phyloP scores from a whole-genome alignment of 2,113 vertebrate genomes.

The Scomber scombrus region DNA sequence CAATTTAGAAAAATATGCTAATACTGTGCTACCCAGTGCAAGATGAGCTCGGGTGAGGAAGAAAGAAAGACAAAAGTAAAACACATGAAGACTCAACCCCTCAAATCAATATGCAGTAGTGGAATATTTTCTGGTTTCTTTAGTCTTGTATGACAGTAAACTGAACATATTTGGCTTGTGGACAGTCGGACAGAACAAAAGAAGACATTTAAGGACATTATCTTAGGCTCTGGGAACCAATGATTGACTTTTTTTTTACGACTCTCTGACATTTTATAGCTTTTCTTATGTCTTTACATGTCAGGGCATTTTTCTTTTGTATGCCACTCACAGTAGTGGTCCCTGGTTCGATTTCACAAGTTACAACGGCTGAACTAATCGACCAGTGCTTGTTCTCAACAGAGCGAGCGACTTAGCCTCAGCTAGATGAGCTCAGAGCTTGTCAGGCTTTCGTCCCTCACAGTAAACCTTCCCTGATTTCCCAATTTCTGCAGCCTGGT shows the following conservation, averaged over 20 bases:
- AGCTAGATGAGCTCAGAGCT: constrained; percentile 27
- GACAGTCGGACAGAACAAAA: no score
- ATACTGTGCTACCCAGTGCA: neutral
- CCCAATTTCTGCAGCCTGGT: neutral
- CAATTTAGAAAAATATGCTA: neutral
- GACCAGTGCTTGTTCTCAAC: constrained; percentile 1
- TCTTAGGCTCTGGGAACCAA: no score
- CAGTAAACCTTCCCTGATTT: constrained; percentile 1
- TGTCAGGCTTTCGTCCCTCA: constrained; percentile 20
- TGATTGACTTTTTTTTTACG: no score
- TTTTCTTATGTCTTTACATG: no score
- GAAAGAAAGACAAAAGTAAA: neutral
- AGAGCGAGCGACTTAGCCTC: neutral
- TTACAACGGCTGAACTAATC: constrained; percentile 17
- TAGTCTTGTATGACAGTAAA: no score
- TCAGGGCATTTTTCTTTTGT: neutral
- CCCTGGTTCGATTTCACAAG: constrained; percentile 22
- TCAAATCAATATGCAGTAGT: constrained; percentile 21
- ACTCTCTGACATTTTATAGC: no score
- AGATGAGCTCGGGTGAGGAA: neutral
- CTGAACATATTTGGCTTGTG: no score
- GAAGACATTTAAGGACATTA: no score
- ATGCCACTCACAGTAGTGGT: neutral
- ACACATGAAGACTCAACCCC: neutral
- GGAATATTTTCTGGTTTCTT: no score